Conservation (phyloP, 2,888 invertebrate genomes). For the Linhomoeus sp. region DNA sequence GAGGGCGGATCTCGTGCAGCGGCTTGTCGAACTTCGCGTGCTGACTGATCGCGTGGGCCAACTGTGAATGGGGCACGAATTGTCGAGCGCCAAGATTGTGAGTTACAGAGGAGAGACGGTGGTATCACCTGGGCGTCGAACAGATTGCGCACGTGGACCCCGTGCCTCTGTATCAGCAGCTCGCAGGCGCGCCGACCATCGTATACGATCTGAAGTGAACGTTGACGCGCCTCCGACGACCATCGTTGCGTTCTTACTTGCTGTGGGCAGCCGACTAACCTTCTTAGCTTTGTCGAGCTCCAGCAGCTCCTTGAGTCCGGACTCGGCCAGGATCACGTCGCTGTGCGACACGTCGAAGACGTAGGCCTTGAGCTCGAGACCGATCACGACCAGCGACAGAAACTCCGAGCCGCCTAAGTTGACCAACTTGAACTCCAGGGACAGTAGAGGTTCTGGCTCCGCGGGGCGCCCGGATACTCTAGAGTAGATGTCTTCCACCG, state of each 20-base stretch:
- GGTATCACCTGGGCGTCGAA: constrained; percentile 22
- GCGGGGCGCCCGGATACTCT: no score
- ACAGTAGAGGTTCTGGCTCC: constrained; percentile 38
- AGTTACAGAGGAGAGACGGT: no score
- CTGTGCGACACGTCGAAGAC: constrained; percentile 22
- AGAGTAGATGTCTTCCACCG: constrained; percentile 12
- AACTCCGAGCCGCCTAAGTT: constrained; percentile 58
- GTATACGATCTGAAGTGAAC: constrained; percentile 15
- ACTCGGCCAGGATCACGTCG: constrained; percentile 20
- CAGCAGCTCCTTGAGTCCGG: constrained; percentile 19
- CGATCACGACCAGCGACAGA: constrained; percentile 46
- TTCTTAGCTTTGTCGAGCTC: constrained; percentile 18
- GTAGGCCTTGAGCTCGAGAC: constrained; percentile 8
- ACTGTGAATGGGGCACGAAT: no score
- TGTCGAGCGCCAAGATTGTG: no score
- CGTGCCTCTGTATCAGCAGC: constrained; percentile 19
- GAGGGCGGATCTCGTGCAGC: constrained; percentile 79
- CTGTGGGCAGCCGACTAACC: no score
- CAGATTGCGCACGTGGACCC: constrained; percentile 17
- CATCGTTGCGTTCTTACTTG: no score
- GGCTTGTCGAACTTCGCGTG: constrained; percentile 71
- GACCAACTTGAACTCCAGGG: constrained; percentile 78
- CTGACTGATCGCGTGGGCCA: constrained; percentile 73
- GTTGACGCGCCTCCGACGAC: no score
- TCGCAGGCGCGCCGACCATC: constrained; percentile 17